phyloP scores from a whole-genome alignment of 2,113 vertebrate species.

The Chamaetylas fuelleborni region DNA sequence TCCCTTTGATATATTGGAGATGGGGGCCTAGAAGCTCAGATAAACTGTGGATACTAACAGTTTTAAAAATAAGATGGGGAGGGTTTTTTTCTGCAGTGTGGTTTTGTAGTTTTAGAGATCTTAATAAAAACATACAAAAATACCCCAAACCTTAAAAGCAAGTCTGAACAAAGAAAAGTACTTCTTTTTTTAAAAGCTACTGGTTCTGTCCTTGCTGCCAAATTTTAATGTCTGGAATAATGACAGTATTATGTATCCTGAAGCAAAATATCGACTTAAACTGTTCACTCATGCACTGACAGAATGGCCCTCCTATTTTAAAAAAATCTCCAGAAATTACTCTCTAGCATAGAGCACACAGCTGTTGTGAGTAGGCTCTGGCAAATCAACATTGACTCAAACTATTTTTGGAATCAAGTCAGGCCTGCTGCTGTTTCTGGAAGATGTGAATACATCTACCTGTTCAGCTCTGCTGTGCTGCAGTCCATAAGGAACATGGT shows the following conservation, averaged over 20 bases:
- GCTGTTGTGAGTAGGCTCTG: slow-evolving; percentile 50
- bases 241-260: background rate
- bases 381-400: slow-evolving; percentile 48
- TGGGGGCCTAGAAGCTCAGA: background rate
- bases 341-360: background rate
- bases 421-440: slow-evolving; percentile 40
- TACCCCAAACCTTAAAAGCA: background rate
- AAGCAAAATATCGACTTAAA: slow-evolving; percentile 1
- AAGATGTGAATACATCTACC: slow-evolving; percentile 27
- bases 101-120: background rate
- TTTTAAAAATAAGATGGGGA: background rate
- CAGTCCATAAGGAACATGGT: background rate
- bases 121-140: slow-evolving; percentile 1
- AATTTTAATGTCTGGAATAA: background rate
- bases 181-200: background rate
- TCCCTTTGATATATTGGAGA: slow-evolving; percentile 6
- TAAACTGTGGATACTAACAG: background rate
- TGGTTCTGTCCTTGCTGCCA: background rate
- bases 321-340: slow-evolving; percentile 2
- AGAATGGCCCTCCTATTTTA: background rate
- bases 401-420: slow-evolving; percentile 50
- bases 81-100: background rate
- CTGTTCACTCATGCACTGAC: background rate
- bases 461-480: background rate
- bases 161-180: background rate